Evolutionary conservation across 2,113 vertebrate genomes (phyloP).

Genomic region (Corvus moneduloides): DNA sequence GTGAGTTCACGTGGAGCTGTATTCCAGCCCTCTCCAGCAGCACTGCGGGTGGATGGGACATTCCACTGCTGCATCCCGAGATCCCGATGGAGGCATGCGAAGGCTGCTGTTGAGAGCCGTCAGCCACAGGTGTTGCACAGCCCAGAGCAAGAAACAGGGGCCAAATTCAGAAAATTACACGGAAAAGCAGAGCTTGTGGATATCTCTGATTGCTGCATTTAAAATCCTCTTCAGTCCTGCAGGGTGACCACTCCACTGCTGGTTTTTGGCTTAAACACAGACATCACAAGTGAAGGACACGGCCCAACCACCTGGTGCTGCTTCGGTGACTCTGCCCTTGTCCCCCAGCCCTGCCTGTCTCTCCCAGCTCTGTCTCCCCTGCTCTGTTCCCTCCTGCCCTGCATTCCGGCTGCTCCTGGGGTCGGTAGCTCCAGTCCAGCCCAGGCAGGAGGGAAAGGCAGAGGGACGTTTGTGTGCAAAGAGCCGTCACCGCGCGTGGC

Average conservation of each 20-base stretch:
- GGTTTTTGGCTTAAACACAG: neutral
- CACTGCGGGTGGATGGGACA: neutral
- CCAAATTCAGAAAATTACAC: neutral
- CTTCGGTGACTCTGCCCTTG: neutral
- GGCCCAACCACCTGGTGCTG: neutral
- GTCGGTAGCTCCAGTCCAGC: neutral
- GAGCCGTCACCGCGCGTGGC: neutral
- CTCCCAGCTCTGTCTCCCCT: neutral
- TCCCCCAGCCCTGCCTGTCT: neutral
- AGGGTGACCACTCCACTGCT: neutral
- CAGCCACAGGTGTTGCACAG: neutral
- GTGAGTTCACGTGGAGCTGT: neutral
- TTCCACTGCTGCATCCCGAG: neutral
- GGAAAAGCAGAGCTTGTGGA: neutral
- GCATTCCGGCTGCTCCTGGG: neutral
- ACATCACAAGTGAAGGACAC: fast-evolving
- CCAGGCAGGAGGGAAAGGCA: neutral
- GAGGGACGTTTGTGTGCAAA: neutral
- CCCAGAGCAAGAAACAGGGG: neutral
- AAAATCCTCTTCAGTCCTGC: neutral
- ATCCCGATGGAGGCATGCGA: neutral
- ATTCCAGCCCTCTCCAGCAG: neutral
- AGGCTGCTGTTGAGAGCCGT: neutral
- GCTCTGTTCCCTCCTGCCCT: neutral
- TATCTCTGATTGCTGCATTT: neutral